Base-by-base conservation (phyloP, 2,888 invertebrate genomes). In the Andrena haemorrhoa region DNA sequence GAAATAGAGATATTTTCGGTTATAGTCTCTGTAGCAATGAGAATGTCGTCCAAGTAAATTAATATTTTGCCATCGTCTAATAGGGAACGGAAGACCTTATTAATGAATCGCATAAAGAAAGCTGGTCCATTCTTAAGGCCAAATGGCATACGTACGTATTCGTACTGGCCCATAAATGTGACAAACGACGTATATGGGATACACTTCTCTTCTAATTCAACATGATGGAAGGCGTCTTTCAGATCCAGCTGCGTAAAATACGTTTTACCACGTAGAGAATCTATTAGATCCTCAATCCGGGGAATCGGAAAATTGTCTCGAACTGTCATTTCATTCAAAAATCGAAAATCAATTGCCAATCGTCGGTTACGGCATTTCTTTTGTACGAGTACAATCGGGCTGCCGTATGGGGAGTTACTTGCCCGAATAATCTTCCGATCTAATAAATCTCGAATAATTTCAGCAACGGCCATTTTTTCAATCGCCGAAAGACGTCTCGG, bases 1-100 rank as follows among this genome's bases (percentile, higher is more conserved):
- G 79, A 31, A 41, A 81, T 75, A 0, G 53, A 10, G 23, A 82
- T 29, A 65, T 84, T 70, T 47, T 76, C 72, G 6, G 66, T 51
- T 5, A 76, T 10, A 0, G 79, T 74, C 33, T 75, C 31, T 0
- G 79, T 79, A 20, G 6, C 31, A 16, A 53, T 33, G 33, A 53
- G 33, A 5, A 68, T 53, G 20, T 68, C 53, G 12, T 51, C n/a
- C 33, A 53, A 12, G 10, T 53, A 68, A 33, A 68, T 53, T 33
- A 53, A 31, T 31, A 66, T 66, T 66, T 66, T 66, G 0, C 7
- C 29, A 33, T 66, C 23, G n/a, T 51, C 29, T 51, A 66, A 53
- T 31, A 66, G 12, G 2, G 51, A 8, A 6, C 51, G 51, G 20
- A 66, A 66, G 10, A 12, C 20, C 12, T 0, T 51, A 31, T 51